Percentiles rank a stretch among this genome's conserved stretches.
These are phyloP conservation scores for Anguilla anguilla DNA, from an alignment of 2,797 vertebrate genomes.

Conservation along the genomic window DNA sequence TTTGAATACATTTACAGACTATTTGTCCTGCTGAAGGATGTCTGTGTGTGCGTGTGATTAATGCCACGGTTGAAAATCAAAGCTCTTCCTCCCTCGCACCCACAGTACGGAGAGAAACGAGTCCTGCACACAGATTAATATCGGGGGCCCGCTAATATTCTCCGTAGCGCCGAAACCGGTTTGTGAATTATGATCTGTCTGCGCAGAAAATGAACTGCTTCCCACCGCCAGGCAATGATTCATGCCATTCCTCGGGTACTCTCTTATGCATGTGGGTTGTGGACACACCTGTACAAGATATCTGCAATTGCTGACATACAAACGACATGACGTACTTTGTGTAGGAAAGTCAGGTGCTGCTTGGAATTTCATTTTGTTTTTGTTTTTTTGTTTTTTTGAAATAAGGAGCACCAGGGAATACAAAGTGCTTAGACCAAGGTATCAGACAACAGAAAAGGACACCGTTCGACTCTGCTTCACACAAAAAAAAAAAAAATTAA, in stretches of 20 bases:
- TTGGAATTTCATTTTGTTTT: too few species aligned
- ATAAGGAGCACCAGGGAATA: too few species aligned
- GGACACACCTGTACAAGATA: slow-evolving; percentile 3
- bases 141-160: slow-evolving; percentile 26
- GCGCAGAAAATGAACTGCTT: slow-evolving; percentile 36
- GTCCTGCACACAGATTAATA: slow-evolving; percentile 40
- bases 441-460: neutral
- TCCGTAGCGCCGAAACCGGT: slow-evolving; percentile 3
- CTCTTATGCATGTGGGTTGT: slow-evolving; percentile 29
- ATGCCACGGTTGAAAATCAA: slow-evolving; percentile 35
- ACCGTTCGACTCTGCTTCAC: too few species aligned
- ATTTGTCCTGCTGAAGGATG: slow-evolving; percentile 13
- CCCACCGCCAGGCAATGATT: slow-evolving; percentile 31
- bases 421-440: neutral
- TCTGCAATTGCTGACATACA: neutral
- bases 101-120: slow-evolving; percentile 18
- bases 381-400: too few species aligned
- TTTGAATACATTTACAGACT: slow-evolving; percentile 26
- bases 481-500: neutral
- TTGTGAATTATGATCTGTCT: slow-evolving; percentile 39
- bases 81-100: slow-evolving; percentile 19
- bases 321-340: slow-evolving; percentile 17
- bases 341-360: neutral
- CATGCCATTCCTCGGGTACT: slow-evolving; percentile 26
- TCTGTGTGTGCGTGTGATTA: slow-evolving; percentile 26